Percentiles rank a stretch among this genome's conserved stretches.
phyloP scores from a whole-genome alignment of 2,888 invertebrate genomes.

The Syrphus vitripennis region DNA sequence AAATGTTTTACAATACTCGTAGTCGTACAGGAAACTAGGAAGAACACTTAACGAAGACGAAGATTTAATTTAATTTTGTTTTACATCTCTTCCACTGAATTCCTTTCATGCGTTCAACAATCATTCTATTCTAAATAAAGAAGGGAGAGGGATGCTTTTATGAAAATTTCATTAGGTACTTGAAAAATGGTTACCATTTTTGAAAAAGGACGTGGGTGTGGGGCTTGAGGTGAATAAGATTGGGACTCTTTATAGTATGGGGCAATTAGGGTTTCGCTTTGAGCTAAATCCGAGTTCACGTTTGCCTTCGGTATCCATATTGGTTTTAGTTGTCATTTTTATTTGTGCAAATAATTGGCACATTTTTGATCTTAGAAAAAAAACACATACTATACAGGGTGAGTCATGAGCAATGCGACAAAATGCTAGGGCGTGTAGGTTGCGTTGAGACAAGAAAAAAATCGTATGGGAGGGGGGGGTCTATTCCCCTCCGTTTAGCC shows the following conservation, averaged over 20 bases:
- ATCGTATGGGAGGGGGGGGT: too few species aligned
- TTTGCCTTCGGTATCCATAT: too few species aligned
- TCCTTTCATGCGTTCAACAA: not conserved
- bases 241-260: not conserved
- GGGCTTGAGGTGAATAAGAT: not conserved
- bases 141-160: not conserved
- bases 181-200: not conserved
- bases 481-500: too few species aligned
- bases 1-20: slow-evolving; percentile 31
- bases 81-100: not conserved
- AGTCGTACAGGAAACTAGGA: not conserved
- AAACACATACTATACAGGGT: too few species aligned
- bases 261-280: too few species aligned
- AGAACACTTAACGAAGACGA: slow-evolving; percentile 14
- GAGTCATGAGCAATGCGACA: too few species aligned
- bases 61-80: slow-evolving; percentile 26
- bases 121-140: not conserved
- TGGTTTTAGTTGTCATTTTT: too few species aligned
- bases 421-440: too few species aligned
- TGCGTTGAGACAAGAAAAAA: too few species aligned
- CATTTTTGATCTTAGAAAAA: too few species aligned
- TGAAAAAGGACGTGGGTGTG: not conserved
- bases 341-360: too few species aligned
- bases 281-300: too few species aligned
- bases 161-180: not conserved